These are phyloP conservation scores for Sisyra nigra DNA, from an alignment of 2,888 invertebrate species.

Conservation along the genomic window DNA sequence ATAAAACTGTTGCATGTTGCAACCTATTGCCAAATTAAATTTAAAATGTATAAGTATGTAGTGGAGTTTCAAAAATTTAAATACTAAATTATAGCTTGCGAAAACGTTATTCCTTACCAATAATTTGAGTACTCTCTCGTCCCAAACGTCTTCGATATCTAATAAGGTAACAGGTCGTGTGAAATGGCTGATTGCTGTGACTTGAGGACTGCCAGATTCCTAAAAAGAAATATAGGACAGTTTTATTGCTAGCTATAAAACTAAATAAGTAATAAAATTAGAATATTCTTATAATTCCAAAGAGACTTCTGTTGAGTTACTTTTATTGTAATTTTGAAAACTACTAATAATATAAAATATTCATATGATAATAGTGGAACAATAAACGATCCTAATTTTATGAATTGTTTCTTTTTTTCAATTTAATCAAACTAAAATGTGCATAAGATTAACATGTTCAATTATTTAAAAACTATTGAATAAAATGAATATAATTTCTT, in stretches of 20 bases:
- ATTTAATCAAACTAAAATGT: too few species aligned
- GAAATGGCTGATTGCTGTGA: conserved; percentile 22
- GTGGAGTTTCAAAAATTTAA: neutral
- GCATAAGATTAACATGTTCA: too few species aligned
- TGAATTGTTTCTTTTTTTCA: too few species aligned
- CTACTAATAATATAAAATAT: too few species aligned
- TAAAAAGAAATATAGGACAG: conserved; percentile 1
- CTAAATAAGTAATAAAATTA: too few species aligned
- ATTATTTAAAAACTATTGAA: too few species aligned
- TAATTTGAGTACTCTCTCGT: conserved; percentile 53
- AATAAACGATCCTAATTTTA: too few species aligned
- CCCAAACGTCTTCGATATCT: conserved; percentile 60
- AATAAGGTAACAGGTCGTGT: conserved; percentile 31
- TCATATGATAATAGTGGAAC: too few species aligned
- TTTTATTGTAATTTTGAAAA: too few species aligned
- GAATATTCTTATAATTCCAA: too few species aligned
- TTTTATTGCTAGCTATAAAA: conserved; percentile 11
- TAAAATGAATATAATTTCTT: too few species aligned
- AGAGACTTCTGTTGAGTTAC: too few species aligned
- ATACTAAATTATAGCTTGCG: neutral
- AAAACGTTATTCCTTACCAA: conserved; percentile 36
- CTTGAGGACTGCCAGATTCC: conserved; percentile 22
- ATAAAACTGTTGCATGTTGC: neutral
- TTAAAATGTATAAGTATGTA: neutral
- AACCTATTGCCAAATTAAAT: conserved; percentile 2